Evolutionary conservation across 2,888 invertebrate species (phyloP).

Genomic region (Lissonota sp.): DNA sequence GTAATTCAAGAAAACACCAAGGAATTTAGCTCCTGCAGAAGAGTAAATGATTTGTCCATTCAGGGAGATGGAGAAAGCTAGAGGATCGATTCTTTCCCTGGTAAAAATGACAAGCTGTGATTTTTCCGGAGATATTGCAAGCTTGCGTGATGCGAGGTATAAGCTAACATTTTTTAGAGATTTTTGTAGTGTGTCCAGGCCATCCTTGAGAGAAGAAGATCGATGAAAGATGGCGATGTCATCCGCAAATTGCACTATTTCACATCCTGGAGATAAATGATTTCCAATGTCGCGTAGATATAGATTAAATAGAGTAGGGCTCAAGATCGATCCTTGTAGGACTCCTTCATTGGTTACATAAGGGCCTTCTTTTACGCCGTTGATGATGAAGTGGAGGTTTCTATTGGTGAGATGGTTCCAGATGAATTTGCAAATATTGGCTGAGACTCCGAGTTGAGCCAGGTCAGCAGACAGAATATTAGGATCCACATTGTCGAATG

Average conservation of each 20-base stretch:
- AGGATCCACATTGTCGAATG: constrained; percentile 41
- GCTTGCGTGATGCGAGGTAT: background rate
- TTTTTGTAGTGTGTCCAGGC: too few relatives aligned
- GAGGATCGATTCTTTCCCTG: constrained; percentile 11
- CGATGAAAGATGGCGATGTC: background rate
- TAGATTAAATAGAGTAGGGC: constrained; percentile 18
- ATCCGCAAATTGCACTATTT: constrained; percentile 2
- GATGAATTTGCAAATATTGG: background rate
- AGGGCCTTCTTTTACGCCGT: constrained; percentile 9
- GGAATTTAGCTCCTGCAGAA: constrained; percentile 29
- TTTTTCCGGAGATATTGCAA: constrained; percentile 2
- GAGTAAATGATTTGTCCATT: background rate
- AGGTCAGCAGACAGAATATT: constrained; percentile 20
- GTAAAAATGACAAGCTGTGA: constrained; percentile 7
- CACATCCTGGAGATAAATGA: background rate
- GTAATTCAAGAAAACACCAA: constrained; percentile 36
- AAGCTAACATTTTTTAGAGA: too few relatives aligned
- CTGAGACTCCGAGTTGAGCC: constrained; percentile 13
- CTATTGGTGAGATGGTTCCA: constrained; percentile 20
- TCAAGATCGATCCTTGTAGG: constrained; percentile 21
- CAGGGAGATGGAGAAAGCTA: background rate
- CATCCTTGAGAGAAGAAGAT: background rate
- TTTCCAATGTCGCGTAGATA: background rate
- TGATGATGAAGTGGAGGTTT: background rate
- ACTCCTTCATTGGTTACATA: constrained; percentile 2